A percentile compares a stretch with the other conserved stretches of the same genome.
These are phyloP conservation scores for Rhinella marina DNA, from an alignment of 2,797 vertebrate genomes.

Conservation along the genomic window DNA sequence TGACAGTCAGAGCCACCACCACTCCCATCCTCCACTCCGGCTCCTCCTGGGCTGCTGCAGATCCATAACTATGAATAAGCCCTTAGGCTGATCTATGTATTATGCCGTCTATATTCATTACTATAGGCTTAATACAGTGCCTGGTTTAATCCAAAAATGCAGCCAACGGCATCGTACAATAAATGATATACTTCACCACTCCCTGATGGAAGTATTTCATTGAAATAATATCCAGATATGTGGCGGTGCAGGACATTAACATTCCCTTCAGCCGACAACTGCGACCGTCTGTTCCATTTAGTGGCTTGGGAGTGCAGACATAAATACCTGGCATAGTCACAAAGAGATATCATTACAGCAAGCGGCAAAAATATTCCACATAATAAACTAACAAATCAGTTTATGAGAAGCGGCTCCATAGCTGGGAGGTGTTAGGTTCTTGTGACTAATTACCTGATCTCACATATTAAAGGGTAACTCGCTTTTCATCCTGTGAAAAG, in stretches of 20 bases:
- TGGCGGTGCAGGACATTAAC: neutral
- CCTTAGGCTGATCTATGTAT: neutral
- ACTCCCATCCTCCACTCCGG: no score
- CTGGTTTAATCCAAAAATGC: neutral
- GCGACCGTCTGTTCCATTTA: constrained; percentile 17
- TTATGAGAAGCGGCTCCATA: neutral
- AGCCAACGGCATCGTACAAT: neutral
- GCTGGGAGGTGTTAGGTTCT: neutral
- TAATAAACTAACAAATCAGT: neutral
- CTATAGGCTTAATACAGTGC: neutral
- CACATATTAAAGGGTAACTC: no score
- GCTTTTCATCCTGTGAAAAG: no score
- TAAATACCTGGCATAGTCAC: neutral
- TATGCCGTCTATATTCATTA: neutral
- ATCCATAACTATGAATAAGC: neutral
- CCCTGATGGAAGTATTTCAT: neutral
- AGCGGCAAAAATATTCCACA: neutral
- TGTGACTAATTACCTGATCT: neutral
- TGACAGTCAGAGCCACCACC: no score
- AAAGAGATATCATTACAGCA: neutral
- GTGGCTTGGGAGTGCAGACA: neutral
- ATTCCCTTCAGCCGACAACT: neutral
- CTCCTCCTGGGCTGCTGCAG: no score
- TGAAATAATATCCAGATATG: constrained; percentile 5
- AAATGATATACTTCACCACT: neutral